phyloP scores from a whole-genome alignment of 2,113 vertebrate species.

The Callopanchax toddi region DNA sequence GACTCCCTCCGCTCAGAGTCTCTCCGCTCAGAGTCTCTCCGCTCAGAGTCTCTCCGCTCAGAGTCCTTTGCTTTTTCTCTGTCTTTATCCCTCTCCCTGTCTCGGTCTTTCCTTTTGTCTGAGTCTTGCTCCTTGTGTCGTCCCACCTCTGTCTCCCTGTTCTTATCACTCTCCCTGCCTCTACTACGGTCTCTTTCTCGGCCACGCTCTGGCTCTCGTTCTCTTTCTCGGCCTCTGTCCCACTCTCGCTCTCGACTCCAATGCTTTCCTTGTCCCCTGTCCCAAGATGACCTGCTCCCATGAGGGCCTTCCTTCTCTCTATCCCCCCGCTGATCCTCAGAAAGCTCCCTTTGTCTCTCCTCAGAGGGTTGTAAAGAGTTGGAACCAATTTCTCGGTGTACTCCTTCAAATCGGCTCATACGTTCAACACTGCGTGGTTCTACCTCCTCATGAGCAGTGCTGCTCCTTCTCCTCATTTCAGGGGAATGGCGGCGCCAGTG shows the following conservation, averaged over 20 bases:
- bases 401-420: constrained; percentile 85
- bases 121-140: constrained; percentile 56
- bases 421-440: constrained; percentile 77
- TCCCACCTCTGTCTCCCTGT: constrained; percentile 60
- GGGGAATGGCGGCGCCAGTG: constrained; percentile 81
- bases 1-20: no score
- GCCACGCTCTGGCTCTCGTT: constrained; percentile 32
- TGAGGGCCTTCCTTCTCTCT: constrained; percentile 78
- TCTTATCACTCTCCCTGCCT: constrained; percentile 51
- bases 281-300: constrained; percentile 73
- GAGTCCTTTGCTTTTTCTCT: constrained; percentile 24
- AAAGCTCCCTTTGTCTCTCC: constrained; percentile 79
- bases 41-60: constrained; percentile 14
- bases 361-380: constrained; percentile 75
- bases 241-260: constrained; percentile 83
- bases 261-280: constrained; percentile 77
- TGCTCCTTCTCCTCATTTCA: constrained; percentile 85
- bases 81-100: constrained; percentile 67
- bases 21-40: no score
- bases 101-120: constrained; percentile 50
- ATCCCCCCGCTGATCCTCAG: constrained; percentile 83
- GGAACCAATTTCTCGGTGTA: constrained; percentile 73
- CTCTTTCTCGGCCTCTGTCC: constrained; percentile 70
- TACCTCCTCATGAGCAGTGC: constrained; percentile 73
- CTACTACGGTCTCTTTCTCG: constrained; percentile 44